Evolutionary conservation across 92 coral and sea anemone species (phyloP), one percentile per base, ranked within the genome.

Genomic region (Epizoanthus rinbou): DNA sequence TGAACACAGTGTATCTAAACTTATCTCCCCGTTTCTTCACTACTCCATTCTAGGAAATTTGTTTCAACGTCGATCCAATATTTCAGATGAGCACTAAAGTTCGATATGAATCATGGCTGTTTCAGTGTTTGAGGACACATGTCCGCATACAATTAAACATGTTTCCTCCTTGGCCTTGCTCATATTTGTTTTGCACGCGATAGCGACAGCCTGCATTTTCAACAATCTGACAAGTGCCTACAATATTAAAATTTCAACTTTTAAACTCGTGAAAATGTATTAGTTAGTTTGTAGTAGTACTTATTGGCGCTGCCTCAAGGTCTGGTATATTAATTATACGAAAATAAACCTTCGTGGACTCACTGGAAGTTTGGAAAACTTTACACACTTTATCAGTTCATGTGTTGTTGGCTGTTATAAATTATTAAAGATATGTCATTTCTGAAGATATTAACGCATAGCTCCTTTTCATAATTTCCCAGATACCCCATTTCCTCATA

Each of bases 121-220:
- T 75, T 60, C 59, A 62, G 70, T 43, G 68, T 37, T 75, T 60
- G 71, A 62, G 70, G 33, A 5, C 69, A 59, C 25, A 76, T 76
- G 69, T 16, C 68, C 17, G 16, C 31, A 23, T 78, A 21, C 23
- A 16, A 21, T 16, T 35, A 5, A 24, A 23, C 25, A 18, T 24
- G 65, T 22, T 54, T 6, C 39, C 3, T 56, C 7, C 23, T 56
- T 56, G 3, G 31, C 7, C 23, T 56, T 56, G 3, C 13, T 33
- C 22, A n/a, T 67, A 19, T 74, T 52, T 74, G 64, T 56, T 52
- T 56, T 74, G 19, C 57, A 71, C 64, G 80, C 25, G 24, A 23
- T 31, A 57, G 54, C 15, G 57, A 74, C 25, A 74, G 28, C 39
- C 47, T 67, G 10, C 28, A 33, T 6, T 56, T 74, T 74, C 47